phyloP scores from a whole-genome alignment of 2,888 invertebrate species.

The Philhelius pedissequus region DNA sequence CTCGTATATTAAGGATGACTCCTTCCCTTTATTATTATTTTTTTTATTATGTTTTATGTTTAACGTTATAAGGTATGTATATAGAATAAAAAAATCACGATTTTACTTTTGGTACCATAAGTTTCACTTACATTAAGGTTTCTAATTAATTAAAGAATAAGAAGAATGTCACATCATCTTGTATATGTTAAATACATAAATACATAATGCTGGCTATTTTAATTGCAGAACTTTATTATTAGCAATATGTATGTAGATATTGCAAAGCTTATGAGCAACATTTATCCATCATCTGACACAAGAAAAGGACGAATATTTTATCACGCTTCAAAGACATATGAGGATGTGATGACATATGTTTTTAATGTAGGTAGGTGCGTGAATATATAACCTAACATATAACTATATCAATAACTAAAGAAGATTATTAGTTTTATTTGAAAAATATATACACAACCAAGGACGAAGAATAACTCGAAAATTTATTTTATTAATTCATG shows the following conservation, averaged over 20 bases:
- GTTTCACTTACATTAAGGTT: background rate
- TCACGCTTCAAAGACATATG: background rate
- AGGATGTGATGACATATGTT: background rate
- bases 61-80: background rate
- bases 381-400: background rate
- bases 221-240: background rate
- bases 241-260: background rate
- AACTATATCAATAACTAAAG: too few species aligned
- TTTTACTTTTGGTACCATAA: background rate
- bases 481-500: background rate
- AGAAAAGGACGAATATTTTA: background rate
- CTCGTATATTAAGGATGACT: background rate
- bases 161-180: background rate
- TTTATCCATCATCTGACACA: background rate
- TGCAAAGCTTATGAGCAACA: background rate
- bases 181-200: background rate
- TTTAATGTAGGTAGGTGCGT: too few species aligned
- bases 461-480: background rate
- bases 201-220: background rate
- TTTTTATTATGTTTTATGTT: background rate
- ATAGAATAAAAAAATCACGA: background rate
- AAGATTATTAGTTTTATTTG: background rate
- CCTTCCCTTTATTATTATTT: background rate
- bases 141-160: conserved; percentile 20
- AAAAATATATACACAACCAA: background rate